Base-by-base conservation (phyloP, 2,797 vertebrate species). In the Spinibarbus caldwelli region DNA sequence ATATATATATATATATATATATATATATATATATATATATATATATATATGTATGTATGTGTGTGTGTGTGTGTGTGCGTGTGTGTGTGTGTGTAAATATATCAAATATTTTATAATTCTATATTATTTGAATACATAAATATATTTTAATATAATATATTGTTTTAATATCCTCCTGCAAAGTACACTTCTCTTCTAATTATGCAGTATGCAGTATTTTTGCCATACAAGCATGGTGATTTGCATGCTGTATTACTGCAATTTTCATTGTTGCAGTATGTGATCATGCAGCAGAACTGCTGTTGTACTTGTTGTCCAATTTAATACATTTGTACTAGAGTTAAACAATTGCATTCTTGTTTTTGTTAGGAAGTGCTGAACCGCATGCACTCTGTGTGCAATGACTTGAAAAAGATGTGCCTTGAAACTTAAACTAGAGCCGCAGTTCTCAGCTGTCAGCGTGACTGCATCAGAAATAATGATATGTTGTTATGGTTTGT, bases 401-500 rank as follows among this genome's bases (percentile, higher is more conserved):
- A 23, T 21, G 34, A 77, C 52, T 38, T 45, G 38, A 62, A 78
- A 62, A 62, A 43, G 36, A 57, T 77, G 34, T 41, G 34, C 52
- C n/a, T 19, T 67, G 59, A 45, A 47, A 64, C 62, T 67, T 66
- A 43, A 78, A 79, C 38, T 14, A 26, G 52, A 57, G 52, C 75
- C 1, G 2, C 34, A 29, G 9, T 21, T 62, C 76, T 26, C 15
- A 21, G 38, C 38, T 62, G 14, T 26, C 34, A 41, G 15, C 0
- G 4, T 47, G 78, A 71, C 38, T 29, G 49, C 38, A 54, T 72
- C 52, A 72, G 21, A 54, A 72, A 43, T 31, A 82, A 41, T 82
- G 26, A 43, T 43, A 64, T 17, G 62, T 45, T 72, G 52, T 62
- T 73, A 17, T 19, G 41, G 43, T 76, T 36, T 83, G 47, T 21